Percentiles rank a stretch among this genome's conserved stretches.
Conservation (phyloP, 2,113 vertebrate genomes). For the Emberiza fucata region DNA sequence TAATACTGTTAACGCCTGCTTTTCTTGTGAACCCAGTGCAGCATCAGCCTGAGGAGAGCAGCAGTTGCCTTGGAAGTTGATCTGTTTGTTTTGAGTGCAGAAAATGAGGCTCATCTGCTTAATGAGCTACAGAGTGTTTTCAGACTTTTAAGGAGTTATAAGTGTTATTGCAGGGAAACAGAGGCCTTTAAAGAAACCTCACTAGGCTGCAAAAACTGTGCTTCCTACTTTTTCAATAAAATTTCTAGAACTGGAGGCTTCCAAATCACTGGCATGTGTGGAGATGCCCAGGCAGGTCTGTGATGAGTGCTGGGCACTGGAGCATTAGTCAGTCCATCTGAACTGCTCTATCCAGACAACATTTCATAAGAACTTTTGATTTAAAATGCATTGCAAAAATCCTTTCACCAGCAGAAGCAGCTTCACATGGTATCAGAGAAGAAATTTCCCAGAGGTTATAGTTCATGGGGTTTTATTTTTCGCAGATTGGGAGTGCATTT, state of each 20-base stretch:
- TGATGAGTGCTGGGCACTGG: not conserved
- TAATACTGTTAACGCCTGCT: not conserved
- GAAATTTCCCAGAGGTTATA: not conserved
- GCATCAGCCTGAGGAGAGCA: not conserved
- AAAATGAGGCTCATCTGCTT: not conserved
- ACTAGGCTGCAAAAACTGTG: not conserved
- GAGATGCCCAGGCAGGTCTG: not conserved
- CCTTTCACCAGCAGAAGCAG: not conserved
- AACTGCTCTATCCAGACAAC: not conserved
- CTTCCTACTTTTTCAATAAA: not conserved
- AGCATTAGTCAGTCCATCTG: not conserved
- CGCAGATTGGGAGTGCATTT: not conserved
- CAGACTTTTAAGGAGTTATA: not conserved
- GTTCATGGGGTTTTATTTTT: not conserved
- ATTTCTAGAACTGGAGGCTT: not conserved
- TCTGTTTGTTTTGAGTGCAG: not conserved
- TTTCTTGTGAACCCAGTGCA: not conserved
- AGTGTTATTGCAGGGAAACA: not conserved
- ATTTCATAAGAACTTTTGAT: not conserved
- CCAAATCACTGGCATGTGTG: not conserved
- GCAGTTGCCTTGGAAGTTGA: not conserved
- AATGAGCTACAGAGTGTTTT: not conserved
- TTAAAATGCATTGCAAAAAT: conserved; percentile 15
- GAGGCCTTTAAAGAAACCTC: not conserved
- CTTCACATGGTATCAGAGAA: not conserved